These are phyloP conservation scores for Torymus texanus DNA, from an alignment of 2,888 invertebrate species.

Conservation along the genomic window DNA sequence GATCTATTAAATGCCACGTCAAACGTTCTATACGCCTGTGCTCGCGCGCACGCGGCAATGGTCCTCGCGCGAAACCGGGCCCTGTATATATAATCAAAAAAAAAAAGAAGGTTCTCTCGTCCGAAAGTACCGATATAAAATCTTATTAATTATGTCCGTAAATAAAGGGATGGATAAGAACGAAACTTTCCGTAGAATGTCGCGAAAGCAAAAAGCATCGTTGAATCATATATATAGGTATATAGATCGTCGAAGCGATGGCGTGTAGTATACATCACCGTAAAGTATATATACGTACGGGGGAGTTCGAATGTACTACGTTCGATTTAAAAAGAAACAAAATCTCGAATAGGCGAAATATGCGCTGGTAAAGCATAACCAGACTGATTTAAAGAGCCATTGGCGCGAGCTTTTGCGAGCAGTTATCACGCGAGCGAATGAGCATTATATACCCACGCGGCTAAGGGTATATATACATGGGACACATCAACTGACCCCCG, in stretches of 20 bases:
- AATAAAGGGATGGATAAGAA: not conserved
- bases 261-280: too few species aligned
- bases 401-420: constrained; percentile 60
- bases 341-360: constrained; percentile 51
- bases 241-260: not conserved
- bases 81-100: constrained; percentile 22
- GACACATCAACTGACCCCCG: constrained; percentile 62
- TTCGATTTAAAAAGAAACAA: constrained; percentile 16
- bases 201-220: too few species aligned
- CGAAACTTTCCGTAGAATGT: too few species aligned
- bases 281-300: too few species aligned
- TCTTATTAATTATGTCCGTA: constrained; percentile 45
- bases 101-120: constrained; percentile 9
- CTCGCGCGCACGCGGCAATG: constrained; percentile 4
- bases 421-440: constrained; percentile 66
- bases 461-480: not conserved
- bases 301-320: not conserved
- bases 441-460: constrained; percentile 61
- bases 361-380: constrained; percentile 55
- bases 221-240: not conserved
- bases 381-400: constrained; percentile 66
- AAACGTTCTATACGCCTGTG: constrained; percentile 40
- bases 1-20: constrained; percentile 70
- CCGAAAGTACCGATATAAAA: constrained; percentile 39
- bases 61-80: constrained; percentile 44